Percentiles rank a stretch among this genome's conserved stretches.
Evolutionary conservation across 2,113 vertebrate species (phyloP).

Genomic region (Peucedramus taeniatus): DNA sequence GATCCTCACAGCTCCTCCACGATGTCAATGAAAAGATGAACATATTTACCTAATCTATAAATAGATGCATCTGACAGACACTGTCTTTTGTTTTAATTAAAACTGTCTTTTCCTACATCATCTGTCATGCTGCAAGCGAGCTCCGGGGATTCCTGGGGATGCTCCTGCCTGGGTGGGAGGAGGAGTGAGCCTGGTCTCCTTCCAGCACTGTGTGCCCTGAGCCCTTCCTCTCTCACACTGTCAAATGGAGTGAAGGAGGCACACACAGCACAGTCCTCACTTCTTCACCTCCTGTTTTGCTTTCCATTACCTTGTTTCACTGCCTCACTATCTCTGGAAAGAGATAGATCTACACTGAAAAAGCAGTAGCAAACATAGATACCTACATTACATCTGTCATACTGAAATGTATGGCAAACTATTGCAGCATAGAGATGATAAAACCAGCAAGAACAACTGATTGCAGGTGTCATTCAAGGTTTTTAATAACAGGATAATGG

Average conservation of each 20-base stretch:
- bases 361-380: background rate
- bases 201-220: background rate
- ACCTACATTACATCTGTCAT: background rate
- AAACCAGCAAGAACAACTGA: background rate
- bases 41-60: background rate
- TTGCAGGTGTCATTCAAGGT: background rate
- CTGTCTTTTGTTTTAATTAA: background rate
- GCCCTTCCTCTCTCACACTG: background rate
- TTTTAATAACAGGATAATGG: background rate
- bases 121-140: background rate
- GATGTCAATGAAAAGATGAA: background rate
- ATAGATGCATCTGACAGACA: background rate
- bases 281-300: background rate
- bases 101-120: background rate
- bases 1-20: background rate
- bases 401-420: background rate
- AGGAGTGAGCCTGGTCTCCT: background rate
- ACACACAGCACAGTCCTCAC: fast-evolving
- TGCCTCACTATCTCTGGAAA: background rate
- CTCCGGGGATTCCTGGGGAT: background rate
- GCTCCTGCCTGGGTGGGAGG: background rate
- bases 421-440: background rate
- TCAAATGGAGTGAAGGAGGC: background rate
- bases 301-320: background rate
- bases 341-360: background rate